phyloP scores from a whole-genome alignment of 2,113 vertebrate genomes.

The Poeciliopsis prolifica region DNA sequence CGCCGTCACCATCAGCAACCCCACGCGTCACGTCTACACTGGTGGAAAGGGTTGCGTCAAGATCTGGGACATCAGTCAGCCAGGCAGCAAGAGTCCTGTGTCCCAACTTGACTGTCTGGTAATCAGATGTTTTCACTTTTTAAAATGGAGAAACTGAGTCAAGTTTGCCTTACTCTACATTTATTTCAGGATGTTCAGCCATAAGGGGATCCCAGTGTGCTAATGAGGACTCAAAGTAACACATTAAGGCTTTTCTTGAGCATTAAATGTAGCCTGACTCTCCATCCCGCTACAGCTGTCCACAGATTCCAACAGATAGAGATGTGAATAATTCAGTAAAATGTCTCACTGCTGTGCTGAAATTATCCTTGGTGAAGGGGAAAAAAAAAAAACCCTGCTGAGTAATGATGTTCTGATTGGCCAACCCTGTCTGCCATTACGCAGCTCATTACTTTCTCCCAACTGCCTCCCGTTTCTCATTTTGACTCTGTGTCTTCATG shows the following conservation, averaged over 20 bases:
- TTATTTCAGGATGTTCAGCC: constrained; percentile 15
- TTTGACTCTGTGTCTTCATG: constrained; percentile 54
- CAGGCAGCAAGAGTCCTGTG: constrained; percentile 95
- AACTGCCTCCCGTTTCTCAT: constrained; percentile 65
- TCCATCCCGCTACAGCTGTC: constrained; percentile 14
- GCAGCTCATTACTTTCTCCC: constrained; percentile 65
- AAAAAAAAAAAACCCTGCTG: constrained; percentile 45
- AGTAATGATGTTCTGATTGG: constrained; percentile 74
- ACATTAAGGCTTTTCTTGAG: constrained; percentile 38
- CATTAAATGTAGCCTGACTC: constrained; percentile 47
- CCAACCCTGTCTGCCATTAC: constrained; percentile 67
- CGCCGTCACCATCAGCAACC: constrained; percentile 97
- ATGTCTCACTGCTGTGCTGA: constrained; percentile 56
- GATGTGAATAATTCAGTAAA: constrained; percentile 63
- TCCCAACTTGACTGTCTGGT: constrained; percentile 98
- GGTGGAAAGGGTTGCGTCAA: constrained; percentile 97
- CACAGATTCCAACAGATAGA: constrained; percentile 41
- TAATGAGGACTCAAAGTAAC: constrained; percentile 20
- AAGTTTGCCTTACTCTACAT: background rate
- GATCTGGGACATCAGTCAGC: constrained; percentile 99
- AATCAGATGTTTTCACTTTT: constrained; percentile 42
- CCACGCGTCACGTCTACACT: constrained; percentile 94
- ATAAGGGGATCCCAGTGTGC: constrained; percentile 10
- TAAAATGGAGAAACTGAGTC: background rate
- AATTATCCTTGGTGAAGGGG: constrained; percentile 48